A percentile compares a stretch with the other conserved stretches of the same genome.
These are phyloP conservation scores for Muscina levida DNA, from an alignment of 2,888 invertebrate species.

Conservation along the genomic window DNA sequence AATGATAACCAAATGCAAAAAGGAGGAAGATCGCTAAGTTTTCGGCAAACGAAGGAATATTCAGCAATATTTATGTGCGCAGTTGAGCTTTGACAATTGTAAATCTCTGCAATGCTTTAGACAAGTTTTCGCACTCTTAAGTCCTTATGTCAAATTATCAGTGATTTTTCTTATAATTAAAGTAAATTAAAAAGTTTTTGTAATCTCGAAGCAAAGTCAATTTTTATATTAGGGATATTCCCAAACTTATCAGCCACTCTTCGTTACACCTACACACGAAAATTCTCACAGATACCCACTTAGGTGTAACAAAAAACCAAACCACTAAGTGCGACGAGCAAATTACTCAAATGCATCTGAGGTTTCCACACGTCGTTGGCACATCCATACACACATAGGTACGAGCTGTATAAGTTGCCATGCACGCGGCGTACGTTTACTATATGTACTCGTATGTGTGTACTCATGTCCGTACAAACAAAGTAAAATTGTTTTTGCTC, in stretches of 20 bases:
- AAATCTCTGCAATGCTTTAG: no score
- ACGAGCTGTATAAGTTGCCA: constrained; percentile 47
- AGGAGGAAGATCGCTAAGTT: constrained; percentile 14
- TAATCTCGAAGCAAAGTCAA: no score
- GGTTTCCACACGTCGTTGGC: background rate
- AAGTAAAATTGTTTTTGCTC: constrained; percentile 25
- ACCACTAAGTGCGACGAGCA: constrained; percentile 67
- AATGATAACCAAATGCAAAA: constrained; percentile 43
- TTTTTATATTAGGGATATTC: no score
- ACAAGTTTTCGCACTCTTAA: no score
- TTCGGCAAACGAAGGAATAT: constrained; percentile 28
- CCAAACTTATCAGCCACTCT: constrained; percentile 14
- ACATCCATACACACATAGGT: no score
- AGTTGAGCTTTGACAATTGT: no score
- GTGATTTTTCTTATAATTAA: no score
- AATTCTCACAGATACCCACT: background rate
- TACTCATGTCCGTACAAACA: constrained; percentile 12
- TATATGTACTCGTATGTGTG: background rate
- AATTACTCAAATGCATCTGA: constrained; percentile 77
- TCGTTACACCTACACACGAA: background rate
- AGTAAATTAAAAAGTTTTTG: no score
- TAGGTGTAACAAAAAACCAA: background rate
- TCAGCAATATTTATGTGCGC: no score
- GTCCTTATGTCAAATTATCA: no score
- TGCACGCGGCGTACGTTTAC: no score